Evolutionary conservation across 2,888 invertebrate genomes (phyloP).

Genomic region (Malachius bipustulatus): DNA sequence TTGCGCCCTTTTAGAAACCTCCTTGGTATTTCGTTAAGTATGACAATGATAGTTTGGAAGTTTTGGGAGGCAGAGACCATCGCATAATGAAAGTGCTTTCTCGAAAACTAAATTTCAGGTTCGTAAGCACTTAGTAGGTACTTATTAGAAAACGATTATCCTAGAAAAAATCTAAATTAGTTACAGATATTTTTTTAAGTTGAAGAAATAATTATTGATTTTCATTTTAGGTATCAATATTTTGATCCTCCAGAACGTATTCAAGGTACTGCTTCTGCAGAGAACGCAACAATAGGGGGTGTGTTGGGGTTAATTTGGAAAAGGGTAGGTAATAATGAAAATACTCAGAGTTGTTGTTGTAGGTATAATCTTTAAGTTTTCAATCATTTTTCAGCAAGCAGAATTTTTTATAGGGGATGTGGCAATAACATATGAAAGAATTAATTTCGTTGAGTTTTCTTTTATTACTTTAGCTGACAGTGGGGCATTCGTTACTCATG

Average conservation of each 20-base stretch:
- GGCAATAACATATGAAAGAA: slow-evolving; percentile 58
- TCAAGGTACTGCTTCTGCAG: slow-evolving; percentile 52
- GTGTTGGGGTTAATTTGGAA: slow-evolving; percentile 60
- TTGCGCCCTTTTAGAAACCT: slow-evolving; percentile 43
- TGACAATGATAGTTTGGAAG: slow-evolving; percentile 44
- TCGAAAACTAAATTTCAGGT: slow-evolving; percentile 57
- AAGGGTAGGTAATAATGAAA: slow-evolving; percentile 43
- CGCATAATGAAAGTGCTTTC: slow-evolving; percentile 52
- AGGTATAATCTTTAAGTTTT: slow-evolving; percentile 6
- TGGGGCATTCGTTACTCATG: slow-evolving; percentile 64
- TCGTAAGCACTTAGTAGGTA: no score
- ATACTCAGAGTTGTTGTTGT: no score
- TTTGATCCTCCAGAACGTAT: slow-evolving; percentile 63
- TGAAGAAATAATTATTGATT: slow-evolving; percentile 3
- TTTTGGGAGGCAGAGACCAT: slow-evolving; percentile 62
- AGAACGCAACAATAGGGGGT: slow-evolving; percentile 57
- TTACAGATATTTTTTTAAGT: not conserved
- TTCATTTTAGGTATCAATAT: slow-evolving; percentile 47
- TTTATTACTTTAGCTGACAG: slow-evolving; percentile 66
- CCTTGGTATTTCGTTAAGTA: slow-evolving; percentile 67
- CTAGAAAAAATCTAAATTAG: not conserved
- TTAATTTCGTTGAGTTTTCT: slow-evolving; percentile 62
- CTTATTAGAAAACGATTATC: no score
- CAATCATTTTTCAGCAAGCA: slow-evolving; percentile 43
- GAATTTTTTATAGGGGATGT: slow-evolving; percentile 67